Conservation (phyloP, 2,113 vertebrate genomes). For the Leptosomus discolor region DNA sequence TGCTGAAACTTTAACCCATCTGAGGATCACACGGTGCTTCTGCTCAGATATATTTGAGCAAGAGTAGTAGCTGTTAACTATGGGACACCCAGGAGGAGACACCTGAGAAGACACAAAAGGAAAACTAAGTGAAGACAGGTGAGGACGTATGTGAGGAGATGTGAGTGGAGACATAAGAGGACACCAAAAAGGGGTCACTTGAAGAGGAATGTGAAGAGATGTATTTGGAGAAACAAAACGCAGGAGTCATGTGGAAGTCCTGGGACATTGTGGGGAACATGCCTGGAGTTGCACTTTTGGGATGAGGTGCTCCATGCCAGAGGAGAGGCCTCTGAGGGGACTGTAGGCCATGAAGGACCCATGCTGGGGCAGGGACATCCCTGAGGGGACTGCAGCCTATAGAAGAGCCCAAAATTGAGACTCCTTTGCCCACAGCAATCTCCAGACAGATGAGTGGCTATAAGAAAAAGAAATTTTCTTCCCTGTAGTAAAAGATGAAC, state of each 20-base stretch:
- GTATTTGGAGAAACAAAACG: neutral
- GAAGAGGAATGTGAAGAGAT: neutral
- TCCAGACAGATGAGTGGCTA: neutral
- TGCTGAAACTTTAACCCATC: fast-evolving
- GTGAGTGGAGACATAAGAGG: fast-evolving
- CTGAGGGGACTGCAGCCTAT: neutral
- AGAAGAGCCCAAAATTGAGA: neutral
- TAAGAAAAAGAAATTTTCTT: neutral
- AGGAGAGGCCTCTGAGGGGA: neutral
- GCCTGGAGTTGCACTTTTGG: neutral
- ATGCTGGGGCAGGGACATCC: neutral
- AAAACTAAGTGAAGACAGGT: neutral
- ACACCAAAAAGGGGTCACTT: neutral
- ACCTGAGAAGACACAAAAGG: neutral
- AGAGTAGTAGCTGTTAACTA: neutral
- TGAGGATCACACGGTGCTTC: neutral
- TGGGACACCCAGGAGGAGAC: neutral
- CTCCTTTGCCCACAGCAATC: neutral
- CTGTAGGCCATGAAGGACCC: neutral
- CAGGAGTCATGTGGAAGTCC: neutral
- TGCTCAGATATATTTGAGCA: neutral
- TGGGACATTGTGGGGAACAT: neutral
- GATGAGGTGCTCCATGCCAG: neutral
- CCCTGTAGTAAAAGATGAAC: neutral
- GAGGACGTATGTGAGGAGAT: neutral